These are phyloP conservation scores for Pristionchus entomophagus DNA, from an alignment of 2,888 invertebrate species.

Conservation along the genomic window DNA sequence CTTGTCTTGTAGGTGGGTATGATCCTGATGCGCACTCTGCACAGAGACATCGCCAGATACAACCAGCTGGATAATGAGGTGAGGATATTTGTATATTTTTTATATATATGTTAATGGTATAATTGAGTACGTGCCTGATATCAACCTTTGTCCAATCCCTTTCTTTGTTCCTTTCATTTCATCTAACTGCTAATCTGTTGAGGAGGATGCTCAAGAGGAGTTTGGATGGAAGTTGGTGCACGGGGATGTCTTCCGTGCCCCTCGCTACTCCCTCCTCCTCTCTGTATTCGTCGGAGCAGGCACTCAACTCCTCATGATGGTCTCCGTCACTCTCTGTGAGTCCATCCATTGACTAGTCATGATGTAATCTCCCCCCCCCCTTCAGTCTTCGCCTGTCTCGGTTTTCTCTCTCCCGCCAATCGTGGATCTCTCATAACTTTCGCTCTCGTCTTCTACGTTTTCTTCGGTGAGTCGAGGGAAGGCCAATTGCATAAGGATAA, in stretches of 20 bases:
- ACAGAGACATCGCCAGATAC: constrained; percentile 98
- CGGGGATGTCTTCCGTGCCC: constrained; percentile 82
- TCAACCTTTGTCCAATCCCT: no score
- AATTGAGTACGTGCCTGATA: neutral
- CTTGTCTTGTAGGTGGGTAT: constrained; percentile 84
- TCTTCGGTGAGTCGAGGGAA: constrained; percentile 82
- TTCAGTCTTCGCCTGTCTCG: constrained; percentile 95
- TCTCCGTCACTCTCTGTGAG: constrained; percentile 88
- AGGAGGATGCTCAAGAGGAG: constrained; percentile 88
- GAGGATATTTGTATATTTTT: no score
- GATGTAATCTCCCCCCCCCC: constrained; percentile 44
- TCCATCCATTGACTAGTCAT: no score
- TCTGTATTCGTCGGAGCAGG: constrained; percentile 97
- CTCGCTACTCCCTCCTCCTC: constrained; percentile 93
- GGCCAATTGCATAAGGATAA: no score
- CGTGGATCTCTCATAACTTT: constrained; percentile 99
- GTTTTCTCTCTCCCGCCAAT: constrained; percentile 98
- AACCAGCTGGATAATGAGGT: constrained; percentile 86
- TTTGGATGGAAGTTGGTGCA: constrained; percentile 84
- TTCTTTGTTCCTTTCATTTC: neutral
- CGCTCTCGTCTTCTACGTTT: constrained; percentile 95
- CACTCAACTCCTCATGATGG: constrained; percentile 95
- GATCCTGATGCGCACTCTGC: constrained; percentile 95
- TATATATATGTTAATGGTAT: no score
- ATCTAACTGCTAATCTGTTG: constrained; percentile 49